phyloP scores from a whole-genome alignment of 2,888 invertebrate genomes.

The Pherbina coryleti region DNA sequence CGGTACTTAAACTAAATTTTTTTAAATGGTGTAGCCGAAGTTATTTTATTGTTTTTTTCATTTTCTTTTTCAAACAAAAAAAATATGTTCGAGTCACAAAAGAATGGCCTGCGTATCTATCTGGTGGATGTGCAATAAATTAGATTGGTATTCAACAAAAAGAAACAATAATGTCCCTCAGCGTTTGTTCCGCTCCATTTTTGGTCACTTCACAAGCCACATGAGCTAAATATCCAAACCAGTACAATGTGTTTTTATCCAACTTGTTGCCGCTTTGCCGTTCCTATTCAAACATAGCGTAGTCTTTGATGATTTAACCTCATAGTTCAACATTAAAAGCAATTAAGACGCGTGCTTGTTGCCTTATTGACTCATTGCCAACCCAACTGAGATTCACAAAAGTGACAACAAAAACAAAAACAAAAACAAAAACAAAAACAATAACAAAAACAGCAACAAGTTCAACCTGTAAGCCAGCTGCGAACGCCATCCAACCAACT shows the following conservation, averaged over 20 bases:
- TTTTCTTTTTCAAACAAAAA: too few relatives aligned
- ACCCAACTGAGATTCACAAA: neutral
- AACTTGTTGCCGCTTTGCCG: neutral
- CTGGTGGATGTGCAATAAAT: too few relatives aligned
- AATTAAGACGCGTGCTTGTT: conserved; percentile 66
- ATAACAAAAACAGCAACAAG: neutral
- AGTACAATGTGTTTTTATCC: neutral
- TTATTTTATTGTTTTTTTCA: too few relatives aligned
- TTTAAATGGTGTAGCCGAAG: too few relatives aligned
- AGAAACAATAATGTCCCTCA: neutral
- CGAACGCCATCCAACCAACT: neutral
- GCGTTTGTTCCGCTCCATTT: neutral
- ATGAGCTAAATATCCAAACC: neutral
- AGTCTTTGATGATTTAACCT: conserved; percentile 53
- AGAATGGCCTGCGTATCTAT: too few relatives aligned
- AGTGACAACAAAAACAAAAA: neutral
- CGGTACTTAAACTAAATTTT: too few relatives aligned
- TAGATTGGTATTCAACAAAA: too few relatives aligned
- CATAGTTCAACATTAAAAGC: conserved; percentile 66
- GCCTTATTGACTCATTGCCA: conserved; percentile 46
- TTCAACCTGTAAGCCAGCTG: conserved; percentile 18
- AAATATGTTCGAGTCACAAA: too few relatives aligned
- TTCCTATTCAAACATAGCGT: neutral
- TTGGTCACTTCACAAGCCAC: neutral
- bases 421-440: neutral